phyloP scores from a whole-genome alignment of 2,113 vertebrate species.

The Microtus oregoni region DNA sequence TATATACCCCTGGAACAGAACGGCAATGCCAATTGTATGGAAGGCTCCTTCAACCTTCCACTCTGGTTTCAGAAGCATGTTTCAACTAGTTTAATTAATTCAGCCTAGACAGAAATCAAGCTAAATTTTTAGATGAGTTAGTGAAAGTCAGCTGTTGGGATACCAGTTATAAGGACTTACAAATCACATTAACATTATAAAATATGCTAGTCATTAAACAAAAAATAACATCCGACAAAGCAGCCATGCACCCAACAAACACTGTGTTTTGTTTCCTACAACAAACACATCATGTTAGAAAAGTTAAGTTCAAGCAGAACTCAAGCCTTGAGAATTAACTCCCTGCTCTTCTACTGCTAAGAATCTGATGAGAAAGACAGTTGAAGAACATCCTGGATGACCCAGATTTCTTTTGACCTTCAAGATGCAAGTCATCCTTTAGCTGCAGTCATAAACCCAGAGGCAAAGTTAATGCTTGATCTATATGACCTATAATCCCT shows the following conservation, averaged over 20 bases:
- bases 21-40: neutral
- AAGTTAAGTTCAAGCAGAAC: constrained; percentile 38
- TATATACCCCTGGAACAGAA: neutral
- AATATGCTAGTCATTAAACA: constrained; percentile 1
- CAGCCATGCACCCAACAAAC: neutral
- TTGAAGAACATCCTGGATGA: constrained; percentile 59
- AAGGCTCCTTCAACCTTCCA: neutral
- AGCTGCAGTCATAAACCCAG: constrained; percentile 56
- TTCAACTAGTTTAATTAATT: constrained; percentile 19
- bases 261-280: neutral
- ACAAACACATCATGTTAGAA: neutral
- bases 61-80: neutral
- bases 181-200: constrained; percentile 36
- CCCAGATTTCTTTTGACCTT: constrained; percentile 70
- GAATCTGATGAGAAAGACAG: constrained; percentile 11
- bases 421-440: constrained; percentile 60
- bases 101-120: constrained; percentile 18
- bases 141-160: constrained; percentile 9
- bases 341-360: neutral
- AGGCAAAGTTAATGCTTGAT: constrained; percentile 32
- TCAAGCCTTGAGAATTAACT: constrained; percentile 37
- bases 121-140: constrained; percentile 51
- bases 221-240: neutral
- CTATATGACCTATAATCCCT: neutral
- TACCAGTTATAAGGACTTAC: constrained; percentile 23